These are phyloP conservation scores for Sardina pilchardus DNA, from an alignment of 2,113 vertebrate species.

Conservation along the genomic window DNA sequence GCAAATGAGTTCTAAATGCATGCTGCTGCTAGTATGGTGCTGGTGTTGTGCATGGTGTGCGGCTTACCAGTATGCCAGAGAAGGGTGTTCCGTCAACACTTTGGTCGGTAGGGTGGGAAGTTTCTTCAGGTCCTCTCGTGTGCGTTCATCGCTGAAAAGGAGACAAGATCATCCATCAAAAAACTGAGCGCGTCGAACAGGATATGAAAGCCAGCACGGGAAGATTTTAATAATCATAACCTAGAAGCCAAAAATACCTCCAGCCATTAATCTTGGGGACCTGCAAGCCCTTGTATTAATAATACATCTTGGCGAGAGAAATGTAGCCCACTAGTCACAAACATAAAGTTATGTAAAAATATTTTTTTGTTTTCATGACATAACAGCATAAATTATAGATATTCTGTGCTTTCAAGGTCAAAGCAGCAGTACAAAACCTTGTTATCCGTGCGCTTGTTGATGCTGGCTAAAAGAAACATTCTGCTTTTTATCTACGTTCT, in stretches of 20 bases:
- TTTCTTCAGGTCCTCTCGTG: constrained; percentile 85
- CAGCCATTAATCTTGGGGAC: neutral
- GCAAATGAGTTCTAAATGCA: neutral
- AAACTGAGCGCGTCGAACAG: neutral
- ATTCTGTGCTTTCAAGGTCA: neutral
- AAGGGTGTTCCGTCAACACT: constrained; percentile 92
- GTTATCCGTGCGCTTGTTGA: neutral
- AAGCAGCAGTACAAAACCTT: neutral
- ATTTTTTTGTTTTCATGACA: neutral
- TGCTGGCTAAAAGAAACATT: neutral
- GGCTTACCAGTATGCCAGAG: constrained; percentile 89
- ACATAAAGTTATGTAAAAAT: neutral
- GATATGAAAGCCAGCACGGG: neutral
- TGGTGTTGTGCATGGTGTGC: neutral
- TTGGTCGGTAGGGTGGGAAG: constrained; percentile 87
- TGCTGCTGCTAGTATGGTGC: neutral
- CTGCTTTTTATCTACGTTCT: neutral
- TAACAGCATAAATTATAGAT: neutral
- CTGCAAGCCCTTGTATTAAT: neutral
- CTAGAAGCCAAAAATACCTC: neutral
- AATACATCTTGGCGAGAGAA: neutral
- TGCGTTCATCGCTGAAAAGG: constrained; percentile 79
- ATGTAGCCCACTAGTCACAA: neutral
- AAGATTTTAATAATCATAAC: constrained; percentile 15
- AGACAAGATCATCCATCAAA: constrained; percentile 2